Conservation (phyloP, 1,140 invertebrate species). For the Drosophila melanica region DNA sequence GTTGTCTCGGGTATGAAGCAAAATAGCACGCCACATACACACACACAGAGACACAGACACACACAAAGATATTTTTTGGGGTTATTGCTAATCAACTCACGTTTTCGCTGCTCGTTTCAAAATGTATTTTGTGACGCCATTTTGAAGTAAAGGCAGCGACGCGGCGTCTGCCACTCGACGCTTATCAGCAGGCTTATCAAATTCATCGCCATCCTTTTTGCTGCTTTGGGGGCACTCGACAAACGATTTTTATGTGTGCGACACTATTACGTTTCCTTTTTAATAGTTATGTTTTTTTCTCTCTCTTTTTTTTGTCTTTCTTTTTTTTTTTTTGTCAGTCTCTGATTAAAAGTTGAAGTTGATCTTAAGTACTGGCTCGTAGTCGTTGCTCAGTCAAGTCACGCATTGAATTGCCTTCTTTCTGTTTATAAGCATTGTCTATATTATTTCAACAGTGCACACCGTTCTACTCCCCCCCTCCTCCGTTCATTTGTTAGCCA, state of each 20-base stretch:
- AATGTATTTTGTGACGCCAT: slow-evolving; percentile 81
- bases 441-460: slow-evolving; percentile 20
- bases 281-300: slow-evolving; percentile 47
- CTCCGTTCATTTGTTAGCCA: slow-evolving; percentile 14
- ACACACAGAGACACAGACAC: slow-evolving; percentile 17
- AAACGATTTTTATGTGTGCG: slow-evolving; percentile 40
- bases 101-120: slow-evolving; percentile 80
- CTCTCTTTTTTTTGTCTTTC: not conserved
- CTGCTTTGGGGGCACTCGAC: slow-evolving; percentile 10
- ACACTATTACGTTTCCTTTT: slow-evolving; percentile 70
- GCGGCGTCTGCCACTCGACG: slow-evolving; percentile 42
- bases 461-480: not conserved
- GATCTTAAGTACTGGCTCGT: slow-evolving; percentile 67
- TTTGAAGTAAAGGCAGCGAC: slow-evolving; percentile 66
- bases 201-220: slow-evolving; percentile 63
- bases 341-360: slow-evolving; percentile 77
- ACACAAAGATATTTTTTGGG: slow-evolving; percentile 16
- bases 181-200: slow-evolving; percentile 79
- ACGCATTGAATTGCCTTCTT: slow-evolving; percentile 70
- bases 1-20: slow-evolving; percentile 63
- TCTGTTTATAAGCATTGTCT: slow-evolving; percentile 55
- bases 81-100: slow-evolving; percentile 80
- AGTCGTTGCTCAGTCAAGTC: slow-evolving; percentile 69
- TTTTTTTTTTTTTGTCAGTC: slow-evolving; percentile 56
- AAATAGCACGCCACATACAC: slow-evolving; percentile 48